These are phyloP conservation scores for Abrostola triplasia DNA, from an alignment of 2,888 invertebrate species.

Conservation along the genomic window DNA sequence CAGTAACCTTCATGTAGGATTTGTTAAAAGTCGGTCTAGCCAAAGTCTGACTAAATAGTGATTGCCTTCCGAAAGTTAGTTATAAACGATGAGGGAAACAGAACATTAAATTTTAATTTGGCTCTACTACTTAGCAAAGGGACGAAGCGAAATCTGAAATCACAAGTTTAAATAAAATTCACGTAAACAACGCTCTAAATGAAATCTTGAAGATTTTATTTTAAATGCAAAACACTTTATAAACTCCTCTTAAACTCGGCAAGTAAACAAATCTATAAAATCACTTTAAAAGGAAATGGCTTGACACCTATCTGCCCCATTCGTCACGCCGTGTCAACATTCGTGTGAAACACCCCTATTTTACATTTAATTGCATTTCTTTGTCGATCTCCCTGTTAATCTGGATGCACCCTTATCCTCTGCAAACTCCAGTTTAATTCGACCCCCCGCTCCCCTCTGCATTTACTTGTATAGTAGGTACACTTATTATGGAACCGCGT, in stretches of 20 bases:
- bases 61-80: no score
- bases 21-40: no score
- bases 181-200: slow-evolving; percentile 19
- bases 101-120: no score
- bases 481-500: slow-evolving; percentile 5
- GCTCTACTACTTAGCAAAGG: no score
- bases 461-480: not conserved
- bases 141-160: no score
- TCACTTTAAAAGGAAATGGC: slow-evolving; percentile 64
- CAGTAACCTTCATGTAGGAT: no score
- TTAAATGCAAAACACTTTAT: slow-evolving; percentile 36
- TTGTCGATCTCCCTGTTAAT: slow-evolving; percentile 86
- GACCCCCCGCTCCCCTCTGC: slow-evolving; percentile 53
- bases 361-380: slow-evolving; percentile 89
- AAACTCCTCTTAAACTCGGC: slow-evolving; percentile 26
- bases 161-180: slow-evolving; percentile 23
- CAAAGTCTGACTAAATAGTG: no score
- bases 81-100: no score
- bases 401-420: slow-evolving; percentile 84
- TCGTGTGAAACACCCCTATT: slow-evolving; percentile 86
- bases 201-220: slow-evolving; percentile 9
- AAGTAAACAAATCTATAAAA: slow-evolving; percentile 67
- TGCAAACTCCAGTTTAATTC: slow-evolving; percentile 57
- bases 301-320: slow-evolving; percentile 76
- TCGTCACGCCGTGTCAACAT: slow-evolving; percentile 85